Percentiles rank a stretch among this genome's conserved stretches.
Evolutionary conservation across 2,888 invertebrate genomes (phyloP).

Genomic region (Caenorhabditis japonica): DNA sequence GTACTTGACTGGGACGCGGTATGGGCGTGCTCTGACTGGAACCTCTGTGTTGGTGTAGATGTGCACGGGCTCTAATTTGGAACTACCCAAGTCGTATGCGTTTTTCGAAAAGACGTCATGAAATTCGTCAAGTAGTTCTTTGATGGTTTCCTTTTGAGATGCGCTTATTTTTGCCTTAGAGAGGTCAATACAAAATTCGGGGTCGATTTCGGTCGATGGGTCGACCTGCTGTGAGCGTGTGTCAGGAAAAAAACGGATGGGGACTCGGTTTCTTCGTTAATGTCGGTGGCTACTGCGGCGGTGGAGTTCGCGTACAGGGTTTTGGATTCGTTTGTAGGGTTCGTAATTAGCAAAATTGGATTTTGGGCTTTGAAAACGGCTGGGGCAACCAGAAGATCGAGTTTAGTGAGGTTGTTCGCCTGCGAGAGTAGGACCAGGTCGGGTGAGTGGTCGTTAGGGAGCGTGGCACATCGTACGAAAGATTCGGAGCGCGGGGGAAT

Average conservation of each 20-base stretch:
- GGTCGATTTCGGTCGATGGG: background rate
- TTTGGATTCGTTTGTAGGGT: constrained; percentile 1
- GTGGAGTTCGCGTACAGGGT: background rate
- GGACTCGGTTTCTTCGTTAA: background rate
- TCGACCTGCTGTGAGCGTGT: too few species aligned
- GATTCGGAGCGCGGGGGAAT: constrained; percentile 7
- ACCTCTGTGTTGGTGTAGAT: too few species aligned
- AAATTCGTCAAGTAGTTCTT: too few species aligned
- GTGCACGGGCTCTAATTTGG: too few species aligned
- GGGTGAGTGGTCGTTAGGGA: too few species aligned
- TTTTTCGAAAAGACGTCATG: too few species aligned
- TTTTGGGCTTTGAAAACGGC: background rate
- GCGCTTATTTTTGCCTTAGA: too few species aligned
- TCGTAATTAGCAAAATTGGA: background rate
- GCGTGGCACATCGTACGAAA: constrained; percentile 16
- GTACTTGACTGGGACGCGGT: too few species aligned
- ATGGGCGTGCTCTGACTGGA: too few species aligned
- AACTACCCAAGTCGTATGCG: too few species aligned
- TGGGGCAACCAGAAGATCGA: constrained; percentile 3
- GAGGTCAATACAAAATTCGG: constrained; percentile 2
- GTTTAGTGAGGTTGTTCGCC: background rate
- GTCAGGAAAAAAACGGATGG: background rate
- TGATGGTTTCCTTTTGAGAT: too few species aligned
- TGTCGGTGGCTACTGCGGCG: background rate
- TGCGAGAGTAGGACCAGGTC: constrained; percentile 4